Percentiles rank a stretch among this genome's conserved stretches.
Conservation (phyloP, 37 sponge, comb jelly and placozoan species). For the Mnemiopsis leidyi region DNA sequence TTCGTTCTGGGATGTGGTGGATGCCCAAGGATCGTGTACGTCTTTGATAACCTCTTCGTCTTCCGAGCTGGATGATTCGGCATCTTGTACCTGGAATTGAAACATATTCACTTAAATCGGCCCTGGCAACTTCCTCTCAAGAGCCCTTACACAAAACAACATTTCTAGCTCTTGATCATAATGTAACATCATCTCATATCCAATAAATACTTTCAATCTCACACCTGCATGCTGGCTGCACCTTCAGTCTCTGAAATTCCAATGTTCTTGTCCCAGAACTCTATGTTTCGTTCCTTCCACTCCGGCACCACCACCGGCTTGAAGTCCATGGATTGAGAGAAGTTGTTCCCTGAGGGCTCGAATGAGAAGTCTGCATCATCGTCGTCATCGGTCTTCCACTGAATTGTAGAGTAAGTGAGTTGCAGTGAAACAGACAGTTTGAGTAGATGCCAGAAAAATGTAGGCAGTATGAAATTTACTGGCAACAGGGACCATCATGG, state of each 20-base stretch:
- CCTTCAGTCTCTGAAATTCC: background rate
- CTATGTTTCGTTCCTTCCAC: slow-evolving; percentile 25
- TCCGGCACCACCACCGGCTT: slow-evolving; percentile 61
- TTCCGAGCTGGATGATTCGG: slow-evolving; percentile 35
- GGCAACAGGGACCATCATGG: too few relatives aligned
- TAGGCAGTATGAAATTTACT: too few relatives aligned
- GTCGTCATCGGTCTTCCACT: slow-evolving; percentile 59
- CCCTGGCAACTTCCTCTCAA: too few relatives aligned
- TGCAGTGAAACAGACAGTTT: background rate
- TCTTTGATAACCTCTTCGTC: slow-evolving; percentile 8
- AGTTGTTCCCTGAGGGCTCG: slow-evolving; percentile 1
- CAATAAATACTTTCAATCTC: too few relatives aligned
- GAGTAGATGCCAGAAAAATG: too few relatives aligned
- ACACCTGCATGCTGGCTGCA: slow-evolving; percentile 18
- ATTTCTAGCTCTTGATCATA: too few relatives aligned
- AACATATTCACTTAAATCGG: too few relatives aligned
- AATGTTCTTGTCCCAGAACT: slow-evolving; percentile 35
- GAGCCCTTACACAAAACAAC: too few relatives aligned
- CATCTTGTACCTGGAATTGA: slow-evolving; percentile 20
- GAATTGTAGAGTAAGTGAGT: background rate
- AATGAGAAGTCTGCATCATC: slow-evolving; percentile 43
- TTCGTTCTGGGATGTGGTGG: background rate
- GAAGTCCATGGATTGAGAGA: background rate
- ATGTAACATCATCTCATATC: too few relatives aligned
- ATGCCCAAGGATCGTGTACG: slow-evolving; percentile 57